Evolutionary conservation across 2,888 invertebrate genomes (phyloP).

Genomic region (Bugula neritina): DNA sequence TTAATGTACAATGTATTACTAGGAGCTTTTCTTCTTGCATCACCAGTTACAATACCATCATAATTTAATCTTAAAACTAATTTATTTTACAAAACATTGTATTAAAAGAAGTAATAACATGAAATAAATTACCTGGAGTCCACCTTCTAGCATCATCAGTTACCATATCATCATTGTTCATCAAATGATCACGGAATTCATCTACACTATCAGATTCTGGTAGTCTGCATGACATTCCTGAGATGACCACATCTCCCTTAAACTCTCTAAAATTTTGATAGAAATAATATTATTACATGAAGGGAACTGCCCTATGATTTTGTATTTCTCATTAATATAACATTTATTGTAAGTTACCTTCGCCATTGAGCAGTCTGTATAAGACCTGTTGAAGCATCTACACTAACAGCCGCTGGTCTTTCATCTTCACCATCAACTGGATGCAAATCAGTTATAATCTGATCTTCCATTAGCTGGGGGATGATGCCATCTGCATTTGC

Average conservation of each 20-base stretch:
- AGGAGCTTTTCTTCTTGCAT: no score
- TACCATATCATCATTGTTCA: conserved; percentile 84
- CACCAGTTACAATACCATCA: no score
- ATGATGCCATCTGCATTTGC: not conserved
- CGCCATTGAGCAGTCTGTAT: not conserved
- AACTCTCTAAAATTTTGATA: conserved; percentile 26
- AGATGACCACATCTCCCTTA: conserved; percentile 54
- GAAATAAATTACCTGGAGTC: conserved; percentile 62
- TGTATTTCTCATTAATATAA: no score
- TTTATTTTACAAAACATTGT: no score
- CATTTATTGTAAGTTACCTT: no score
- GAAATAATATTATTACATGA: not conserved
- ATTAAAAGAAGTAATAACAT: no score
- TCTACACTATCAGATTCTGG: conserved; percentile 85
- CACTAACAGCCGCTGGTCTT: not conserved
- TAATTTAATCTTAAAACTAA: no score
- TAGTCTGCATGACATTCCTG: conserved; percentile 61
- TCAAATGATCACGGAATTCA: conserved; percentile 84
- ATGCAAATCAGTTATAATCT: not conserved
- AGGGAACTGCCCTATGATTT: not conserved
- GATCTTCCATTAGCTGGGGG: not conserved
- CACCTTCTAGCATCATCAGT: conserved; percentile 86
- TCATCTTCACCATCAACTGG: not conserved
- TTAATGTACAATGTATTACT: no score
- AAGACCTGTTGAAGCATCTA: not conserved